Conservation (phyloP, 2,888 invertebrate species). For the Brenthis daphne region DNA sequence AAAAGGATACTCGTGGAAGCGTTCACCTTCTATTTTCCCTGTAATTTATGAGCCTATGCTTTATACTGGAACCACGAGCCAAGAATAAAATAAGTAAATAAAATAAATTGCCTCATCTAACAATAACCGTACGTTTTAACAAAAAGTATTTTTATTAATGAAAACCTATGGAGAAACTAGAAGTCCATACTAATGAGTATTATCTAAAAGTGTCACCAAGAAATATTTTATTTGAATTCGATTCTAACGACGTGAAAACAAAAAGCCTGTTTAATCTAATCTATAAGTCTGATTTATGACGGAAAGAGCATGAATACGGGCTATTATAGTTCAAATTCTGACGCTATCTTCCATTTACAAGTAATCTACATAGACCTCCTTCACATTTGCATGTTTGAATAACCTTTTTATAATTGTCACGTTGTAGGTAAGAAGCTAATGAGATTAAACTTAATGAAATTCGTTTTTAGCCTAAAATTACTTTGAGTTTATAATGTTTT, state of each 20-base stretch:
- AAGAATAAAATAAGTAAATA: constrained; percentile 79
- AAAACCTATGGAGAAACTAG: constrained; percentile 65
- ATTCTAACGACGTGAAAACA: constrained; percentile 51
- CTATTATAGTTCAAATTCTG: constrained; percentile 62
- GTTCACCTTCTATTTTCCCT: constrained; percentile 80
- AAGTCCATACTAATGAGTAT: constrained; percentile 47
- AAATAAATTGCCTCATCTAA: constrained; percentile 72
- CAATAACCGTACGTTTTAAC: constrained; percentile 64
- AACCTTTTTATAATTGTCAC: constrained; percentile 77
- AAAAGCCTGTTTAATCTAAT: constrained; percentile 65
- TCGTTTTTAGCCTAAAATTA: constrained; percentile 43
- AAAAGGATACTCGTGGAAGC: constrained; percentile 81
- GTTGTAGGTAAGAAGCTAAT: constrained; percentile 63
- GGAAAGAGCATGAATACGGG: constrained; percentile 54
- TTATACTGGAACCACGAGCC: constrained; percentile 77
- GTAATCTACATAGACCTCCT: constrained; percentile 74
- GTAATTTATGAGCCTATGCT: constrained; percentile 81
- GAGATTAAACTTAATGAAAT: constrained; percentile 76
- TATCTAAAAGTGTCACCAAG: constrained; percentile 50
- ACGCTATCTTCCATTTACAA: constrained; percentile 67
- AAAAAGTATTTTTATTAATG: constrained; percentile 59
- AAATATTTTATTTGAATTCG: constrained; percentile 33
- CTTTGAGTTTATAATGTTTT: neutral
- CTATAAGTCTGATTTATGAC: constrained; percentile 66
- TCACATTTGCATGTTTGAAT: constrained; percentile 73